Evolutionary conservation across 1,140 invertebrate genomes (phyloP).

Genomic region (Drosophila ercepeae): DNA sequence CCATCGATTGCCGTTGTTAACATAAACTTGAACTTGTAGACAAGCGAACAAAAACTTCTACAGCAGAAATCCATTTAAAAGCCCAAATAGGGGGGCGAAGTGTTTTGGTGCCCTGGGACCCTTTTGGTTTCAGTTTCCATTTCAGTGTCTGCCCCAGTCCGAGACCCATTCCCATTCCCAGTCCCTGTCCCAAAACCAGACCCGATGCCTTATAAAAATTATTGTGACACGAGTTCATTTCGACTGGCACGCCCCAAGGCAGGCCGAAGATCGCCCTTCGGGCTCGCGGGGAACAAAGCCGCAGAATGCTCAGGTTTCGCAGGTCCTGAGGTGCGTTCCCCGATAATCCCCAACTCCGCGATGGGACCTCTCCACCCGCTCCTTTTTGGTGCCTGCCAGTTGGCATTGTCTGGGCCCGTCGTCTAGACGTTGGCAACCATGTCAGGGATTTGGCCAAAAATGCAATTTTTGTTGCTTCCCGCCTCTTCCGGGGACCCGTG

Average conservation of each 20-base stretch:
- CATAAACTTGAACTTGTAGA: slow-evolving; percentile 74
- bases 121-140: slow-evolving; percentile 5
- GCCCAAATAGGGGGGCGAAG: not conserved
- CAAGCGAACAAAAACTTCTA: slow-evolving; percentile 57
- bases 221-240: slow-evolving; percentile 72
- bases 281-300: slow-evolving; percentile 58
- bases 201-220: slow-evolving; percentile 60
- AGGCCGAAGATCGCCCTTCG: slow-evolving; percentile 43
- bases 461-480: slow-evolving; percentile 67
- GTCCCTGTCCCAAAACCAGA: slow-evolving; percentile 38
- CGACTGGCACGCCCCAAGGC: slow-evolving; percentile 32
- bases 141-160: slow-evolving; percentile 43
- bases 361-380: slow-evolving; percentile 7
- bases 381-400: slow-evolving; percentile 14
- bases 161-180: slow-evolving; percentile 40
- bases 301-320: slow-evolving; percentile 58
- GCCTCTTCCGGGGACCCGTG: slow-evolving; percentile 41
- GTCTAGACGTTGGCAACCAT: slow-evolving; percentile 76
- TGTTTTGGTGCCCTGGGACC: not conserved
- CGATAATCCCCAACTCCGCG: slow-evolving; percentile 1
- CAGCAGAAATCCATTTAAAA: slow-evolving; percentile 75
- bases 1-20: slow-evolving; percentile 74
- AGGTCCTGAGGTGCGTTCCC: slow-evolving; percentile 52
- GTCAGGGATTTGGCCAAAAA: slow-evolving; percentile 61
- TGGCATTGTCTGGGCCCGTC: slow-evolving; percentile 61